Evolutionary conservation across 2,888 invertebrate species (phyloP).

Genomic region (Drosophila subsilvestris): DNA sequence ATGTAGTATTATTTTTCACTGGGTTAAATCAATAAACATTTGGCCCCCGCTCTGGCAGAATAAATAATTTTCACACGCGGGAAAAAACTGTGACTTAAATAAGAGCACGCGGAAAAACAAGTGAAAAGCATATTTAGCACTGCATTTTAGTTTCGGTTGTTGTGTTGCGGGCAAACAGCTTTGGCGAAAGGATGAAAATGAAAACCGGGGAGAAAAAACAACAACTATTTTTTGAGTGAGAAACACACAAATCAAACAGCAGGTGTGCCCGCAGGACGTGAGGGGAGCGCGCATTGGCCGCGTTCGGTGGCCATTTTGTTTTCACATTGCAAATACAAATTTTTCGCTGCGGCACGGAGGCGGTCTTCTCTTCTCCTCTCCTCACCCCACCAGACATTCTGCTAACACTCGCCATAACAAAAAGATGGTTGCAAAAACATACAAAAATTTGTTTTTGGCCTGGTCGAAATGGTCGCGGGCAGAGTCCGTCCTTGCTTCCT

Average conservation of each 20-base stretch:
- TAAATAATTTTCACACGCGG: background rate
- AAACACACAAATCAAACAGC: constrained; percentile 75
- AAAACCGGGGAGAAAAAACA: constrained; percentile 19
- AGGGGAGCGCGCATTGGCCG: constrained; percentile 25
- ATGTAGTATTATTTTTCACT: constrained; percentile 24
- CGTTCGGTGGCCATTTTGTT: constrained; percentile 69
- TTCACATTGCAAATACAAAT: constrained; percentile 73
- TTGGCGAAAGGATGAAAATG: constrained; percentile 36
- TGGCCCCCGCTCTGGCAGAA: constrained; percentile 1
- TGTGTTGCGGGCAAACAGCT: constrained; percentile 25
- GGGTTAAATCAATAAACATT: constrained; percentile 41
- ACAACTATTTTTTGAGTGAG: constrained; percentile 36
- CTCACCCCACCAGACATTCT: constrained; percentile 20
- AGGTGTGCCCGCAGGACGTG: constrained; percentile 55
- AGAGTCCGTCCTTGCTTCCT: constrained; percentile 20
- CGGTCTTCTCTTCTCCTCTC: constrained; percentile 17
- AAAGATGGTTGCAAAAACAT: constrained; percentile 8
- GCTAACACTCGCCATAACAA: constrained; percentile 19
- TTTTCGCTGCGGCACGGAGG: constrained; percentile 43
- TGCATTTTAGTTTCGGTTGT: constrained; percentile 34
- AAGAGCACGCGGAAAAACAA: constrained; percentile 1
- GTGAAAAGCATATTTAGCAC: constrained; percentile 35
- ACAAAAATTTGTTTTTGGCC: constrained; percentile 23
- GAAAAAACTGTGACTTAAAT: constrained; percentile 28
- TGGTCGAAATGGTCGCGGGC: background rate